Evolutionary conservation across 2,113 vertebrate species (phyloP), one percentile per base, ranked within the genome.

Genomic region (Zingel zingel): DNA sequence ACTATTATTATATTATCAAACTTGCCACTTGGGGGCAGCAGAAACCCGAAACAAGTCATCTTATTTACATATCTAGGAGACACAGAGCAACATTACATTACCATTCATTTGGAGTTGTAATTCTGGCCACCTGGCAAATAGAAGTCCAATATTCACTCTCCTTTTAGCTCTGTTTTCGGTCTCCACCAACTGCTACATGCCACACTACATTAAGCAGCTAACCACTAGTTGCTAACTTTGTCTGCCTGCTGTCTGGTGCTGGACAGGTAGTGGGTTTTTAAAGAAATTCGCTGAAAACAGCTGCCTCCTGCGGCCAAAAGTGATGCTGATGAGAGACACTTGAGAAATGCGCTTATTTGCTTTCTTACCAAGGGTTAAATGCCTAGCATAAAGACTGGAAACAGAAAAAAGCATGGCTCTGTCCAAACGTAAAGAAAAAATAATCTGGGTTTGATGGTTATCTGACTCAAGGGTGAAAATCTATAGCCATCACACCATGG

Each of bases 401-500:
- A 58, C 50, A 69, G 19, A 43, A 3, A 36, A 54, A 56, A 62
- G 59, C 30, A 19, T 39, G 4, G 30, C 4, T 47, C 63, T 43
- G 36, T 43, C 36, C 25, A 21, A 61, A 11, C 12, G 4, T 61
- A 10, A 15, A 54, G 19, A 47, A 48, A 66, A 11, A 66, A 23
- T 83, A 77, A 77, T 13, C 36, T 43, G 30, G 19, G 23, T 59
- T 43, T 69, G 83, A 82, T 68, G 56, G 43, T 73, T 65, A 51
- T 77, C 67, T 81, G 81, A 78, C 59, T 86, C 23, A 18, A 78
- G 59, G 50, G 63, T 74, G 77, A 69, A 87, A 88, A 85, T 90
- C 85, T 70, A 90, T 85, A 90, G 87, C 80, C 83, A 68, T 88
- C 86, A 77, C 56, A 85, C 71, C 66, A 25, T 53, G 39, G 77